Evolutionary conservation across 2,113 vertebrate species (phyloP).

Genomic region (Nothocercus nigrocapillus): DNA sequence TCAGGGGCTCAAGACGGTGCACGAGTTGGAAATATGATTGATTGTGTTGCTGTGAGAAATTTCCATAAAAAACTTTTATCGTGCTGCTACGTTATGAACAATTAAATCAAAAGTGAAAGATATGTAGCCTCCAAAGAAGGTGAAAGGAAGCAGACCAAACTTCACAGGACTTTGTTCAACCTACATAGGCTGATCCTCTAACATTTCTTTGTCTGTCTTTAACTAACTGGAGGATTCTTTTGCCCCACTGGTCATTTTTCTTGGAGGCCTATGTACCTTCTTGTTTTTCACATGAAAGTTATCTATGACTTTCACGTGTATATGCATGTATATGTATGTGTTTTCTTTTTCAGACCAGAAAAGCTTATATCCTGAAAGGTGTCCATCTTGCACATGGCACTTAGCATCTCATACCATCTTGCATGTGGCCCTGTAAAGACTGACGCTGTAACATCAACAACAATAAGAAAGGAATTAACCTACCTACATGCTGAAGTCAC

Average conservation of each 20-base stretch:
- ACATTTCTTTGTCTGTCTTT: neutral
- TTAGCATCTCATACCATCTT: too few relatives aligned
- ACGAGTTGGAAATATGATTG: constrained; percentile 83
- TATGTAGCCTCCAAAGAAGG: constrained; percentile 71
- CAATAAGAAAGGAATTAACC: neutral
- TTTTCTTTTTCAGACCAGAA: neutral
- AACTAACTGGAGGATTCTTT: neutral
- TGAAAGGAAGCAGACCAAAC: constrained; percentile 45
- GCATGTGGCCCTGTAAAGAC: neutral
- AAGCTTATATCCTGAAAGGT: neutral
- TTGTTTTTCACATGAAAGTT: neutral
- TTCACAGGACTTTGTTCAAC: constrained; percentile 46
- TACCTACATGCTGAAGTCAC: neutral
- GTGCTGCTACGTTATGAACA: constrained; percentile 75
- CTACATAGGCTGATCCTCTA: neutral
- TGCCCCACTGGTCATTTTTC: neutral
- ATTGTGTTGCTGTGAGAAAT: constrained; percentile 83
- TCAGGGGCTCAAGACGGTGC: constrained; percentile 79
- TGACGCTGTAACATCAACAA: too few relatives aligned
- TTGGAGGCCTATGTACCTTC: neutral
- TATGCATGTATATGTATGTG: neutral
- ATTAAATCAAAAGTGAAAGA: constrained; percentile 82
- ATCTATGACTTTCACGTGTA: neutral
- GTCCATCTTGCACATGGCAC: neutral
- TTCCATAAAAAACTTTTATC: constrained; percentile 83